Conservation (phyloP, 2,888 invertebrate genomes). For the Diarsia brunnea region DNA sequence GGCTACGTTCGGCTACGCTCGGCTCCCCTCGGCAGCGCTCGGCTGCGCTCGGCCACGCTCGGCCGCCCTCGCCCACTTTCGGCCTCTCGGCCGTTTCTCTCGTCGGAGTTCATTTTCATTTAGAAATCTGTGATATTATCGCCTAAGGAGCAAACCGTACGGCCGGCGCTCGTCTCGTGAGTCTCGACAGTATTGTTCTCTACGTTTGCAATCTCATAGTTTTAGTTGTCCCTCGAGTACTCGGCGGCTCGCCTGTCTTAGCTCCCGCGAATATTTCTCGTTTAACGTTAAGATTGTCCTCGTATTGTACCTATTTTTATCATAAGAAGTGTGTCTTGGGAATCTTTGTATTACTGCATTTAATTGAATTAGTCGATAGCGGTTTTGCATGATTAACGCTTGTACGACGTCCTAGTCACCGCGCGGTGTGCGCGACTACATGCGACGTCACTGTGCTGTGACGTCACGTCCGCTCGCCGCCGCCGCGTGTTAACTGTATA, state of each 20-base stretch:
- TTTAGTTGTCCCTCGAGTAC: conserved; percentile 65
- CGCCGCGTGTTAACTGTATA: conserved; percentile 54
- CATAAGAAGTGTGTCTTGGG: conserved; percentile 66
- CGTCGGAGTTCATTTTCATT: conserved; percentile 76
- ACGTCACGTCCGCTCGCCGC: conserved; percentile 32
- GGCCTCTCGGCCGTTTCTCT: conserved; percentile 41
- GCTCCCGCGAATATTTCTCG: conserved; percentile 57
- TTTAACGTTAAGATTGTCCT: conserved; percentile 61
- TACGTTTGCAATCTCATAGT: conserved; percentile 79
- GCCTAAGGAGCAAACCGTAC: conserved; percentile 82
- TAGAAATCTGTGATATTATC: conserved; percentile 90
- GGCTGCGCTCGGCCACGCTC: conserved; percentile 20
- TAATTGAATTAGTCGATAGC: conserved; percentile 74
- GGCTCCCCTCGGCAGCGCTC: background rate
- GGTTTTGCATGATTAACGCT: conserved; percentile 73
- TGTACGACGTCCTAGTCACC: conserved; percentile 78
- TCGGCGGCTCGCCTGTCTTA: conserved; percentile 45
- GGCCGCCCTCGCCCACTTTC: conserved; percentile 42
- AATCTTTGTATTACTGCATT: conserved; percentile 75
- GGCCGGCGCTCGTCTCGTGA: conserved; percentile 63
- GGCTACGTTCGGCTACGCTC: conserved; percentile 11
- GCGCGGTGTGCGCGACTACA: conserved; percentile 39
- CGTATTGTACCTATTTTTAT: conserved; percentile 59
- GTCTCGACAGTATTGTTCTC: conserved; percentile 63
- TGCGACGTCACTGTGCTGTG: conserved; percentile 2